These are phyloP conservation scores for Biston stratarius DNA, from an alignment of 2,888 invertebrate species.

Conservation along the genomic window DNA sequence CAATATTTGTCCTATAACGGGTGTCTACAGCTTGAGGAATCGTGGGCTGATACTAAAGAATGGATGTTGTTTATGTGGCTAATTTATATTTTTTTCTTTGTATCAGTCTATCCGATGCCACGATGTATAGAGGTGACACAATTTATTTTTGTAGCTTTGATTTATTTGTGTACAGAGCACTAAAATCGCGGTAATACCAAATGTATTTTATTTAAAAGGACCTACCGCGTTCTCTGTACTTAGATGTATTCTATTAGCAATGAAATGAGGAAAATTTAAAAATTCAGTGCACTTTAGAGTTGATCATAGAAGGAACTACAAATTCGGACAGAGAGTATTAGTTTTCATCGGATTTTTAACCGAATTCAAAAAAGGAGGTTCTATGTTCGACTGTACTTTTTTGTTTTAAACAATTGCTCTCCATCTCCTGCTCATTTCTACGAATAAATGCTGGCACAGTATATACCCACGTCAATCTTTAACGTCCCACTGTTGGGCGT, in stretches of 20 bases:
- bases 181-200: not conserved
- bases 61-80: not conserved
- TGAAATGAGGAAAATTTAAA: not conserved
- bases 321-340: too few relatives aligned
- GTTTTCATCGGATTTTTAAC: too few relatives aligned
- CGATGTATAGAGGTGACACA: slow-evolving; percentile 20
- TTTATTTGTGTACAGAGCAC: not conserved
- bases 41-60: not conserved
- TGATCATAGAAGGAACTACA: not conserved
- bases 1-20: too few relatives aligned
- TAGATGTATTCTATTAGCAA: too few relatives aligned
- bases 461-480: too few relatives aligned
- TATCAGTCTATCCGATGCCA: slow-evolving; percentile 26
- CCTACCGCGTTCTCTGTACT: not conserved
- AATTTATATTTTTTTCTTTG: slow-evolving; percentile 18
- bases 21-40: too few relatives aligned
- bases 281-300: not conserved
- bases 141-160: slow-evolving; percentile 6
- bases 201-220: not conserved
- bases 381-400: too few relatives aligned
- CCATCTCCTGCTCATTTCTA: too few relatives aligned
- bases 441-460: too few relatives aligned
- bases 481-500: too few relatives aligned
- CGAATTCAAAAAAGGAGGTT: too few relatives aligned
- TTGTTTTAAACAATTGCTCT: too few relatives aligned